These are phyloP conservation scores for Gouania willdenowi DNA, from an alignment of 2,797 vertebrate species.

Conservation along the genomic window DNA sequence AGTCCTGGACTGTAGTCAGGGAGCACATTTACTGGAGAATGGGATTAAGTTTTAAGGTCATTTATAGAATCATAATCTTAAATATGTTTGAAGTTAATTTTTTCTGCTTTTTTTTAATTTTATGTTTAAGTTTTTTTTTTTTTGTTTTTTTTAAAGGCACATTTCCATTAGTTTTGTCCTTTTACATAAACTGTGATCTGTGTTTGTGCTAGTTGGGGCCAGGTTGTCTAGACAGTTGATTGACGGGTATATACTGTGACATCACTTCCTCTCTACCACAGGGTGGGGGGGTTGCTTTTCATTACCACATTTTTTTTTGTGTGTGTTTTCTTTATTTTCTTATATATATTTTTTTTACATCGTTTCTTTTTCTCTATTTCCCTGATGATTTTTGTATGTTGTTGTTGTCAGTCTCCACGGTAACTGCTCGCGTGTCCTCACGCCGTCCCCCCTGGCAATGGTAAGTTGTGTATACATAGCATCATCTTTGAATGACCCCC, in stretches of 20 bases:
- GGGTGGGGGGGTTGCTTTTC: slow-evolving; percentile 69
- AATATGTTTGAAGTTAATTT: slow-evolving; percentile 25
- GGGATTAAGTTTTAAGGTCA: slow-evolving; percentile 21
- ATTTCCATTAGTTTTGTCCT: slow-evolving; percentile 42
- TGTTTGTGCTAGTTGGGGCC: slow-evolving; percentile 41
- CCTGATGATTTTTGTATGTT: slow-evolving; percentile 86
- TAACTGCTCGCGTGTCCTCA: slow-evolving; percentile 85
- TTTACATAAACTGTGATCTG: slow-evolving; percentile 21
- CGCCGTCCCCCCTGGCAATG: slow-evolving; percentile 82
- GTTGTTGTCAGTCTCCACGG: slow-evolving; percentile 86
- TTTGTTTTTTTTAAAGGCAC: slow-evolving; percentile 11
- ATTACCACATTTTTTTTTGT: slow-evolving; percentile 68
- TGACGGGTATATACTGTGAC: slow-evolving; percentile 55
- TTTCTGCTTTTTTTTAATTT: slow-evolving; percentile 24
- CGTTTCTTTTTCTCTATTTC: slow-evolving; percentile 82
- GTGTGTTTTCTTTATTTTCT: slow-evolving; percentile 36
- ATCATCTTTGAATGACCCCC: slow-evolving; percentile 81
- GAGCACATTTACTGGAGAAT: slow-evolving; percentile 20
- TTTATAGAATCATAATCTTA: no score
- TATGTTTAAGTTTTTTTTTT: slow-evolving; percentile 15
- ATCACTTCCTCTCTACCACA: slow-evolving; percentile 63
- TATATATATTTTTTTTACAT: slow-evolving; percentile 69
- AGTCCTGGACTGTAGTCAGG: slow-evolving; percentile 40
- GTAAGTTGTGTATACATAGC: slow-evolving; percentile 86
- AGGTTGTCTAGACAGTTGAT: slow-evolving; percentile 46